Evolutionary conservation across 1,140 invertebrate species (phyloP).

Genomic region (Heliconius congener): DNA sequence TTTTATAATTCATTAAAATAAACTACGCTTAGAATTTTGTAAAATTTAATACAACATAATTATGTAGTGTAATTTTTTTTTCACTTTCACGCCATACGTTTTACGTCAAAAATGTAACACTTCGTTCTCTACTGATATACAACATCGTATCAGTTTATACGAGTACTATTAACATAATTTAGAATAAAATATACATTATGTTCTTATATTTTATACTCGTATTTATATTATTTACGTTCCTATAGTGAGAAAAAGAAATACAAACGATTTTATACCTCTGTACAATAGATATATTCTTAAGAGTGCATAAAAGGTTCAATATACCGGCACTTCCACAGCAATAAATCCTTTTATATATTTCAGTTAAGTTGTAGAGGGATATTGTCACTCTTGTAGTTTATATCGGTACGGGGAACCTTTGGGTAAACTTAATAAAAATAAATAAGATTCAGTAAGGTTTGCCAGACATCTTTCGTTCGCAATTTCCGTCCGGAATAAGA

Average conservation of each 20-base stretch:
- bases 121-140: no score
- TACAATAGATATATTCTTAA: constrained; percentile 3
- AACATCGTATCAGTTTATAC: no score
- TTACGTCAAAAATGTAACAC: no score
- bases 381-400: constrained; percentile 34
- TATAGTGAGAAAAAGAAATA: not conserved
- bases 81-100: no score
- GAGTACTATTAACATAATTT: no score
- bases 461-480: constrained; percentile 48
- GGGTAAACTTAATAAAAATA: constrained; percentile 68
- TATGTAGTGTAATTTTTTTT: no score
- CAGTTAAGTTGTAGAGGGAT: constrained; percentile 27
- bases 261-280: not conserved
- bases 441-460: constrained; percentile 58
- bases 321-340: constrained; percentile 8
- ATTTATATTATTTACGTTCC: no score
- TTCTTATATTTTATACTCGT: no score
- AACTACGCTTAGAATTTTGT: no score
- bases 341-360: constrained; percentile 28
- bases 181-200: no score
- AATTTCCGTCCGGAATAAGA: constrained; percentile 70
- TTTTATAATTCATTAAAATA: no score
- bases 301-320: constrained; percentile 7
- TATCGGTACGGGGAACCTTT: constrained; percentile 30
- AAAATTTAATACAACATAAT: no score